These are phyloP conservation scores for Myotis brandtii DNA, from an alignment of 2,113 vertebrate species.

Conservation along the genomic window DNA sequence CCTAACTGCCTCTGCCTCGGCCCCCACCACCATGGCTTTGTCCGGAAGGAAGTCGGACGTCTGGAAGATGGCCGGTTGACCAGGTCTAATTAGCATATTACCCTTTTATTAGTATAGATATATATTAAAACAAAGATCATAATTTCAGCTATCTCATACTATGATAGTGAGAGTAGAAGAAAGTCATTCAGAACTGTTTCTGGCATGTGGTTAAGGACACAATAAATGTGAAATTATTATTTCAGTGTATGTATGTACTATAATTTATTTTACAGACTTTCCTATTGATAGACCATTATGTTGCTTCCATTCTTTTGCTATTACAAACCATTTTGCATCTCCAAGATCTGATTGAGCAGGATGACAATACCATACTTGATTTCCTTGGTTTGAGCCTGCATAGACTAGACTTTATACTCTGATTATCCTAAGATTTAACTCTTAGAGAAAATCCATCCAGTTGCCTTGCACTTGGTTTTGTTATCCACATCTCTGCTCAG, in stretches of 20 bases:
- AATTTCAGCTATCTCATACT: not conserved
- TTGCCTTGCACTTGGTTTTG: not conserved
- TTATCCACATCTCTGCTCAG: not conserved
- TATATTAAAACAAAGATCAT: not conserved
- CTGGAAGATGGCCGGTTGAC: too few species aligned
- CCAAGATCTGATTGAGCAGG: not conserved
- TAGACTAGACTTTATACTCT: not conserved
- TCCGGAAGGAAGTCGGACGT: too few species aligned
- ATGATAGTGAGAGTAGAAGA: not conserved
- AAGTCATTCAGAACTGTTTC: conserved; percentile 17
- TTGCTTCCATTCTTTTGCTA: not conserved
- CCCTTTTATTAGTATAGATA: too few species aligned
- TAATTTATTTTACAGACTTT: not conserved
- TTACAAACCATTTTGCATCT: not conserved
- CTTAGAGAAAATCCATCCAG: not conserved
- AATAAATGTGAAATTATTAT: not conserved
- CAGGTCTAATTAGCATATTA: too few species aligned
- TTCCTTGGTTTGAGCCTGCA: not conserved
- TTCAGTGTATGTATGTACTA: not conserved
- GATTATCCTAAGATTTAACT: conserved; percentile 10
- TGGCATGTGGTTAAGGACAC: not conserved
- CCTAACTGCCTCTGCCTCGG: too few species aligned
- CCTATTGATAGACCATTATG: not conserved
- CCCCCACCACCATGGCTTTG: too few species aligned
- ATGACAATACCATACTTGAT: not conserved